Evolutionary conservation across 2,113 vertebrate genomes (phyloP).

Genomic region (Cinclus mexicanus): DNA sequence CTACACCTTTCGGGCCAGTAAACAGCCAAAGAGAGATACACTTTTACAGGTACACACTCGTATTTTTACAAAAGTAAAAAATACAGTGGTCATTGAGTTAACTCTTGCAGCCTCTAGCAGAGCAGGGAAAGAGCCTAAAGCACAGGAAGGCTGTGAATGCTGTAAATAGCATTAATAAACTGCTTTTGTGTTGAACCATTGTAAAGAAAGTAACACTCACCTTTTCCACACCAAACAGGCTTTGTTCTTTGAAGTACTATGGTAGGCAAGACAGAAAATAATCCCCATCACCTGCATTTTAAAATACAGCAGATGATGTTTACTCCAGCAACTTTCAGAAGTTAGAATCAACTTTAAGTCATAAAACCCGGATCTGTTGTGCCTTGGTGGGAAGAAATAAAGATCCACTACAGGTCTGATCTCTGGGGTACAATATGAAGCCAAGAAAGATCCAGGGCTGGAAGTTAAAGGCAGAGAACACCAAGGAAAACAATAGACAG

Average conservation of each 20-base stretch:
- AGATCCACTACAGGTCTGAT: not conserved
- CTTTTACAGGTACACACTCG: not conserved
- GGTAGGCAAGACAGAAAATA: not conserved
- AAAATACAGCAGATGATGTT: not conserved
- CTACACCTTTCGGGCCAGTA: not conserved
- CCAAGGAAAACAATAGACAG: not conserved
- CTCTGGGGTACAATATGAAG: not conserved
- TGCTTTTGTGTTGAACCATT: not conserved
- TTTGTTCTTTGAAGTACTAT: not conserved
- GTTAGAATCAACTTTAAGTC: not conserved
- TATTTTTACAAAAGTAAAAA: not conserved
- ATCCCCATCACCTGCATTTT: not conserved
- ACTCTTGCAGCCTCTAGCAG: not conserved
- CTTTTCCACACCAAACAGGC: not conserved
- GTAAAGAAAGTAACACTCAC: not conserved
- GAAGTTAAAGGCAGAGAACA: not conserved
- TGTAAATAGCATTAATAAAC: not conserved
- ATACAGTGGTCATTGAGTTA: not conserved
- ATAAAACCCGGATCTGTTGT: not conserved
- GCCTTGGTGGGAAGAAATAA: not conserved
- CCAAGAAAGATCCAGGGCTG: not conserved
- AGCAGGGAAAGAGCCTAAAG: not conserved
- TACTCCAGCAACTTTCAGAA: not conserved
- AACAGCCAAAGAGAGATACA: not conserved
- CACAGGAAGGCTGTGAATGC: not conserved